Conservation (phyloP, 2,113 vertebrate species). For the Desmodus rotundus region DNA sequence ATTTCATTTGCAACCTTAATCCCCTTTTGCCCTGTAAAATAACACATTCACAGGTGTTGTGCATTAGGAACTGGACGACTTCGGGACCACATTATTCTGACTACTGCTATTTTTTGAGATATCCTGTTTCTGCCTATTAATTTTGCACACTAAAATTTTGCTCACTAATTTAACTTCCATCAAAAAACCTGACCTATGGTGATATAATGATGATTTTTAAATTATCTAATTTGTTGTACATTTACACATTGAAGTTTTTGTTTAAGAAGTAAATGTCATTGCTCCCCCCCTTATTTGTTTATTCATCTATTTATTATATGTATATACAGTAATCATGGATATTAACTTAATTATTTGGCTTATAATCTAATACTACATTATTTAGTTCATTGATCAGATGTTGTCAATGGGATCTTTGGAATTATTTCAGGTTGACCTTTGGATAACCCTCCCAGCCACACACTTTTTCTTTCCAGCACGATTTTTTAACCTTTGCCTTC, state of each 20-base stretch:
- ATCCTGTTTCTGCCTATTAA: not conserved
- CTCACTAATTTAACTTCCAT: not conserved
- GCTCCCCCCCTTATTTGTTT: not conserved
- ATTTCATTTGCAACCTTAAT: not conserved
- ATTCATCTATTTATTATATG: not conserved
- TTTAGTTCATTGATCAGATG: not conserved
- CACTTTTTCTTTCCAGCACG: not conserved
- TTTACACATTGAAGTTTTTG: not conserved
- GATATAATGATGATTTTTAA: not conserved
- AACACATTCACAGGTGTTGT: not conserved
- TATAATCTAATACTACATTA: not conserved
- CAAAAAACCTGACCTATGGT: not conserved
- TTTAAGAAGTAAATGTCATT: not conserved
- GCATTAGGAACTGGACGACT: not conserved
- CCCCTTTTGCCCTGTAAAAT: not conserved
- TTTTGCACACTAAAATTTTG: not conserved
- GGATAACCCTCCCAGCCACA: no score
- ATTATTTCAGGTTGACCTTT: not conserved
- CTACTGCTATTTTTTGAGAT: not conserved
- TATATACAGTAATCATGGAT: not conserved
- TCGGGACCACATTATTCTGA: not conserved
- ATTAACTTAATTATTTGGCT: not conserved
- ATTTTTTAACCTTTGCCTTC: not conserved
- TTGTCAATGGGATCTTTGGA: not conserved
- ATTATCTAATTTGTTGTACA: not conserved